Percentiles rank a stretch among this genome's conserved stretches.
Evolutionary conservation across 2,888 invertebrate genomes (phyloP).

Genomic region (Coleophora flavipennella): DNA sequence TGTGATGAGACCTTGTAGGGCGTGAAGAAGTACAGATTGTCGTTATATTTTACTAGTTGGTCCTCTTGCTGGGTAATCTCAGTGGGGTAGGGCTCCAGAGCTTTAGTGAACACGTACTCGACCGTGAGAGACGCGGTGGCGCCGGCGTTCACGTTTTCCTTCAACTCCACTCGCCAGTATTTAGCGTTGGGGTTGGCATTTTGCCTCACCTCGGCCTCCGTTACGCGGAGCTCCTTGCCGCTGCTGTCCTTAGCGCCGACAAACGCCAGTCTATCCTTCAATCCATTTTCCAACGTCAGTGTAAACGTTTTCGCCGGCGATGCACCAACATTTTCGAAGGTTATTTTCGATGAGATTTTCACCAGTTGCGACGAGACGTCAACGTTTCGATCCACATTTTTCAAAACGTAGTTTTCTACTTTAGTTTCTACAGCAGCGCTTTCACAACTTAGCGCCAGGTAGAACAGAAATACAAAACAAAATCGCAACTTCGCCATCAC

Average conservation of each 20-base stretch:
- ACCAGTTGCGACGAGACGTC: constrained; percentile 92
- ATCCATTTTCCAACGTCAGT: constrained; percentile 77
- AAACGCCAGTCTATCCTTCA: constrained; percentile 79
- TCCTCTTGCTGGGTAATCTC: constrained; percentile 94
- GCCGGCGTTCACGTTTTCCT: constrained; percentile 72
- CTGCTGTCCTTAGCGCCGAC: constrained; percentile 78
- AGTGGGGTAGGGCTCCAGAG: constrained; percentile 87
- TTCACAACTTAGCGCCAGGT: constrained; percentile 35
- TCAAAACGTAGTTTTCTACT: constrained; percentile 75
- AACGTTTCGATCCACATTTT: constrained; percentile 88
- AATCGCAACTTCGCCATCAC: constrained; percentile 52
- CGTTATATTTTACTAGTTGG: constrained; percentile 90
- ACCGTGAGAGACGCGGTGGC: constrained; percentile 74
- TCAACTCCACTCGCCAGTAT: constrained; percentile 74
- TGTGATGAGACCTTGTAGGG: constrained; percentile 88
- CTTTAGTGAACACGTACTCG: constrained; percentile 83
- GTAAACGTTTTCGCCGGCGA: constrained; percentile 79
- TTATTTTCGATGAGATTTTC: constrained; percentile 84
- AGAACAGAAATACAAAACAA: constrained; percentile 44
- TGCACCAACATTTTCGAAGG: constrained; percentile 87
- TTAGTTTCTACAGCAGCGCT: constrained; percentile 52
- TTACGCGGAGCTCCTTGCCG: constrained; percentile 72
- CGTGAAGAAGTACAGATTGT: constrained; percentile 86
- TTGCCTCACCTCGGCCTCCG: constrained; percentile 64
- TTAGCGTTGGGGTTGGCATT: constrained; percentile 57